Evolutionary conservation across 2,797 vertebrate species (phyloP).

Genomic region (Columba guinea): DNA sequence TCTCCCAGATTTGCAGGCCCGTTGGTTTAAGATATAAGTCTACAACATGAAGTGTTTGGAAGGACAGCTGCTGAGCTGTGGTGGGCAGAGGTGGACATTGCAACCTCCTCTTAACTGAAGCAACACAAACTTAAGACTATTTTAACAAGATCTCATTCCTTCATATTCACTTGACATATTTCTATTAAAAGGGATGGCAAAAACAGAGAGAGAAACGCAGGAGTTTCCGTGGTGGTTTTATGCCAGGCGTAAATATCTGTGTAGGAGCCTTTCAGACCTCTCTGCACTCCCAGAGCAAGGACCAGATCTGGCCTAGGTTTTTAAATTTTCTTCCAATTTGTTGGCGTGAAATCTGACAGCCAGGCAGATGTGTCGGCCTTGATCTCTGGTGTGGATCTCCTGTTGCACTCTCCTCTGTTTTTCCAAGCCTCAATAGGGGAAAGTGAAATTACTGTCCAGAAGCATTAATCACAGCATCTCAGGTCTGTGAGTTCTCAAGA

Average conservation of each 20-base stretch:
- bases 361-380: conserved; percentile 31
- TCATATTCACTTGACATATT: not conserved
- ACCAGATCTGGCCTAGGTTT: not conserved
- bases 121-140: not conserved
- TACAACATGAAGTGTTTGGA: not conserved
- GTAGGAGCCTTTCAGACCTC: not conserved
- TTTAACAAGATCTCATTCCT: not conserved
- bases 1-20: not conserved
- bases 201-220: not conserved
- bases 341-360: conserved; percentile 8
- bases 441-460: conserved; percentile 19
- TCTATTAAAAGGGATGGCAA: not conserved
- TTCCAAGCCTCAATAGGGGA: not conserved
- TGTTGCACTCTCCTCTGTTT: not conserved
- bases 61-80: not conserved
- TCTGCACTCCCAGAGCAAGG: not conserved
- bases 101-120: not conserved
- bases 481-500: conserved; percentile 8
- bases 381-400: conserved; percentile 1
- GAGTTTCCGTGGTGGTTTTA: not conserved
- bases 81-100: not conserved
- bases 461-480: not conserved
- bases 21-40: not conserved
- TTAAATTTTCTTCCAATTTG: not conserved
- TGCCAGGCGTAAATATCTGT: not conserved